A percentile compares a stretch with the other conserved stretches of the same genome.
phyloP scores from a whole-genome alignment of 2,888 invertebrate species.

The Macrostomum cliftonense region DNA sequence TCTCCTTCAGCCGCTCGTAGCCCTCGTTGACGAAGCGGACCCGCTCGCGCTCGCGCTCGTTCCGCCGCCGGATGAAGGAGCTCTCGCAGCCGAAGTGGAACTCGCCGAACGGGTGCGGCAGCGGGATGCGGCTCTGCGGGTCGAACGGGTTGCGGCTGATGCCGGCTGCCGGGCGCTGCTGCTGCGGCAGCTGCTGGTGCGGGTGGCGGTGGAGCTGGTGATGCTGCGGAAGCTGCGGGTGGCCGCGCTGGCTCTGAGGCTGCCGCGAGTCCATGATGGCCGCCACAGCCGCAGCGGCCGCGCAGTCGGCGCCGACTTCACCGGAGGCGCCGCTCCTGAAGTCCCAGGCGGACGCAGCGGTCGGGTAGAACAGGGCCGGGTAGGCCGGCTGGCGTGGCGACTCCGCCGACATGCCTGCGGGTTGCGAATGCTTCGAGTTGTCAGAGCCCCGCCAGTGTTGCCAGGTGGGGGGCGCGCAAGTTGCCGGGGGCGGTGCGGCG shows the following conservation, averaged over 20 bases:
- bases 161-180: neutral
- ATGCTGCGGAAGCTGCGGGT: neutral
- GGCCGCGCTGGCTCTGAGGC: neutral
- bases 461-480: too few species aligned
- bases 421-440: too few species aligned
- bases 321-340: conserved; percentile 15
- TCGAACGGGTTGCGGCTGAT: conserved; percentile 15
- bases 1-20: conserved; percentile 18
- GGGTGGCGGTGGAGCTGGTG: neutral
- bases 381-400: neutral
- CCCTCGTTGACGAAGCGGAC: conserved; percentile 35
- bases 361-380: neutral
- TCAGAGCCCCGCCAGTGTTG: too few species aligned
- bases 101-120: conserved; percentile 20
- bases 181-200: neutral
- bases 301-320: conserved; percentile 13
- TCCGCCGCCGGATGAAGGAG: conserved; percentile 27
- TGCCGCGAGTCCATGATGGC: conserved; percentile 3
- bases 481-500: neutral
- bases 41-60: conserved; percentile 32
- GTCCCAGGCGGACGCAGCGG: conserved; percentile 6
- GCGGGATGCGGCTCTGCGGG: conserved; percentile 26
- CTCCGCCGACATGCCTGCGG: neutral
- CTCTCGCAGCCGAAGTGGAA: conserved; percentile 20
- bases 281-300: neutral